These are phyloP conservation scores for Peribatodes rhomboidaria DNA, from an alignment of 2,888 invertebrate species.

Conservation along the genomic window DNA sequence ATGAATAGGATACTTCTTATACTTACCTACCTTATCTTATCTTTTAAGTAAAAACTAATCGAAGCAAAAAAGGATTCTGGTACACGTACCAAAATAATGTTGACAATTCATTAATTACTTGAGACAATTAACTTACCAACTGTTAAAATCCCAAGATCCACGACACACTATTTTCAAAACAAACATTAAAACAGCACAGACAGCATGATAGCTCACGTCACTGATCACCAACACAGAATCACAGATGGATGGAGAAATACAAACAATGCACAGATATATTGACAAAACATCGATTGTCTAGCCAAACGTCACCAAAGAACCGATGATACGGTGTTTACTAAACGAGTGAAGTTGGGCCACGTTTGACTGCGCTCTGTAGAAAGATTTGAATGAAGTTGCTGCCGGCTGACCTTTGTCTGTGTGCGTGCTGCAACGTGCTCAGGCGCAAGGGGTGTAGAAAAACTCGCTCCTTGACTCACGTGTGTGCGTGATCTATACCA, in stretches of 20 bases:
- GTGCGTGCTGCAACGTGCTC: constrained; percentile 56
- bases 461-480: constrained; percentile 44
- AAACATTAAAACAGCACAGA: constrained; percentile 53
- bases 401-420: constrained; percentile 61
- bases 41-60: background rate
- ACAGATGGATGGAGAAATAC: constrained; percentile 41
- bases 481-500: constrained; percentile 53
- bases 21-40: too few relatives aligned
- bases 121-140: constrained; percentile 39
- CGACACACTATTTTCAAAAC: constrained; percentile 26
- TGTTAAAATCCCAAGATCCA: constrained; percentile 35
- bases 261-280: constrained; percentile 68
- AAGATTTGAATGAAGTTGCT: constrained; percentile 78
- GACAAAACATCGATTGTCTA: constrained; percentile 79
- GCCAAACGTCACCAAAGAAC: constrained; percentile 74
- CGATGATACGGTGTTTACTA: constrained; percentile 72
- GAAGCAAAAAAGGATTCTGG: background rate
- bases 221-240: constrained; percentile 48
- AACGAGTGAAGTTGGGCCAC: constrained; percentile 73
- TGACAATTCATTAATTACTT: constrained; percentile 34
- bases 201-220: constrained; percentile 46
- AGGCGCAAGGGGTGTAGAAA: constrained; percentile 56
- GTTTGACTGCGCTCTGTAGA: constrained; percentile 54
- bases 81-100: constrained; percentile 21
- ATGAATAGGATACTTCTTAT: too few relatives aligned